Evolutionary conservation across 2,113 vertebrate species (phyloP).

Genomic region (Emydura subglobosa): DNA sequence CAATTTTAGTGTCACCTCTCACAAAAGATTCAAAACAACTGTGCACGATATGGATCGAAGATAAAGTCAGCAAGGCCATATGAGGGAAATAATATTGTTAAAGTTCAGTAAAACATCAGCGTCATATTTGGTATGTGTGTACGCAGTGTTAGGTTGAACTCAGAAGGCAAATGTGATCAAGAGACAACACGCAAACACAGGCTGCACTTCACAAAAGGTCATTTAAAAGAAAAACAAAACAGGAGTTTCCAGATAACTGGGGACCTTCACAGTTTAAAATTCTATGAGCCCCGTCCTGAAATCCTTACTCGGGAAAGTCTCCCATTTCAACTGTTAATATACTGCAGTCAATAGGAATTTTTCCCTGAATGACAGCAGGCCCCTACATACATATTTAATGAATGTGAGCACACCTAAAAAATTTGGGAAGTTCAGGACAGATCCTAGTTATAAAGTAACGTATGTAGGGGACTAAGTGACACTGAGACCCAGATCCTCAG

Average conservation of each 20-base stretch:
- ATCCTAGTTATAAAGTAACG: neutral
- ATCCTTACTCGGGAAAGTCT: neutral
- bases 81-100: conserved; percentile 60
- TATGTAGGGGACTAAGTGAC: neutral
- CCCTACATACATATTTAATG: neutral
- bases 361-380: neutral
- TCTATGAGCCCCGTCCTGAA: neutral
- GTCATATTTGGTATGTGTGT: conserved; percentile 49
- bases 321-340: neutral
- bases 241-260: neutral
- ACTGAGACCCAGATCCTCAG: neutral
- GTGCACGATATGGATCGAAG: conserved; percentile 59
- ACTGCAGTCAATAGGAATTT: neutral
- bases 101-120: conserved; percentile 48
- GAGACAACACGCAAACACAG: conserved; percentile 49
- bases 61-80: conserved; percentile 1
- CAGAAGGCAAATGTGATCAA: conserved; percentile 55
- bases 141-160: conserved; percentile 39
- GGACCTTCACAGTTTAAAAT: neutral
- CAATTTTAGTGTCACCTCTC: conserved; percentile 72
- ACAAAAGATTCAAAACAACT: conserved; percentile 65
- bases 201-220: neutral
- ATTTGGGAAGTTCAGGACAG: neutral
- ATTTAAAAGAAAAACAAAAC: neutral
- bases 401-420: neutral